Conservation (phyloP, 2,113 vertebrate genomes). For the Marmota monax region DNA sequence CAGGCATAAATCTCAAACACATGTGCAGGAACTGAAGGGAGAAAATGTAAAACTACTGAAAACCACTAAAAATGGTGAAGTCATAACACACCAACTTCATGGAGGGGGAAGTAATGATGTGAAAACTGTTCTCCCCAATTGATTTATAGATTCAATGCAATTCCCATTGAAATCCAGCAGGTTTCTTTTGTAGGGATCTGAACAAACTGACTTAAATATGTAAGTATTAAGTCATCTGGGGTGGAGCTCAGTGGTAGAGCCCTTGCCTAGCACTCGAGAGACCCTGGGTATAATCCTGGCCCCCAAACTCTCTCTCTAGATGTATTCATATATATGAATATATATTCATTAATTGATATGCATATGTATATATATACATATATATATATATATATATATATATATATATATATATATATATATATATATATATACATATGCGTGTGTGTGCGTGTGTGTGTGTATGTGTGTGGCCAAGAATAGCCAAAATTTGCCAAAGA, state of each 20-base stretch:
- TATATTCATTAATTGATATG: too few species aligned
- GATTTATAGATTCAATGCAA: not conserved
- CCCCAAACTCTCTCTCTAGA: too few species aligned
- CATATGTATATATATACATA: not conserved
- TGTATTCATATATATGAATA: too few species aligned
- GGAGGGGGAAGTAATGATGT: not conserved
- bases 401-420: not conserved
- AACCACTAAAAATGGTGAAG: slow-evolving; percentile 1
- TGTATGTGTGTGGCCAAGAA: not conserved
- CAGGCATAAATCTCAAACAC: slow-evolving; percentile 22
- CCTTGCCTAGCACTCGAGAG: not conserved
- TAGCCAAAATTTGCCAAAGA: not conserved
- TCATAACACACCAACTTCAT: not conserved
- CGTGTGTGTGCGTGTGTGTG: not conserved
- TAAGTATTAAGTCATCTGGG: not conserved
- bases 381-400: not conserved
- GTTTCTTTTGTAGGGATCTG: not conserved
- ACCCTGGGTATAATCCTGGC: not conserved
- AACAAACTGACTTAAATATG: not conserved
- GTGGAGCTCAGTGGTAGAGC: too few species aligned
- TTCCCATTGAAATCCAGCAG: not conserved
- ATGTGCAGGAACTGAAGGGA: not conserved
- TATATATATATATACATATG: not conserved
- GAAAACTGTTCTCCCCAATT: not conserved
- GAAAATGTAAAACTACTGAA: slow-evolving; percentile 26